Evolutionary conservation across 2,113 vertebrate species (phyloP).

Genomic region (Macrotis lagotis): DNA sequence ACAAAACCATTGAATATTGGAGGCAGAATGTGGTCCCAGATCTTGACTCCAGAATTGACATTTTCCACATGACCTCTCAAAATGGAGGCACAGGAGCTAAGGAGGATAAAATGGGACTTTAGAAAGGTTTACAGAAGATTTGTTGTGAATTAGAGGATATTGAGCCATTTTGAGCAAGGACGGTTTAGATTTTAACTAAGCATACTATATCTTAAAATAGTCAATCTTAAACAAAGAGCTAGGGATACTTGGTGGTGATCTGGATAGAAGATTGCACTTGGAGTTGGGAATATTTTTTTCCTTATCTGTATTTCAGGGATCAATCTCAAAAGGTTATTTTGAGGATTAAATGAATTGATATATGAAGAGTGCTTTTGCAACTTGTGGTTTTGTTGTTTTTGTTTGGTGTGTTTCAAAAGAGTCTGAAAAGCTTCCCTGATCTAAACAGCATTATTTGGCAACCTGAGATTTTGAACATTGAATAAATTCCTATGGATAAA

Average conservation of each 20-base stretch:
- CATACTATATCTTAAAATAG: background rate
- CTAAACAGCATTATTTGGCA: background rate
- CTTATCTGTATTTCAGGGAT: background rate
- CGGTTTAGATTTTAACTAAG: background rate
- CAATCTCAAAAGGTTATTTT: background rate
- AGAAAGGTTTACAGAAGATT: background rate
- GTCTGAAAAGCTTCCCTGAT: background rate
- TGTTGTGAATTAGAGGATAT: background rate
- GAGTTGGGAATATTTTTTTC: background rate
- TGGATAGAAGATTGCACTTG: background rate
- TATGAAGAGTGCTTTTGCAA: background rate
- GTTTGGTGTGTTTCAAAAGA: background rate
- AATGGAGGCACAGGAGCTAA: background rate
- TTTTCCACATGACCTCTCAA: background rate
- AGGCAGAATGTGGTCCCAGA: background rate
- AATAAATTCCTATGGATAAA: background rate
- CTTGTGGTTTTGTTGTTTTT: background rate
- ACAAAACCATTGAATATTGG: background rate
- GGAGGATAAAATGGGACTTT: background rate
- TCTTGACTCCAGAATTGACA: background rate
- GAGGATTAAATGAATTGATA: background rate
- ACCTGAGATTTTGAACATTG: background rate
- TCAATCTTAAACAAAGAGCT: background rate
- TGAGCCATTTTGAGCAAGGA: background rate
- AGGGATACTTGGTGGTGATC: background rate